Evolutionary conservation across 1,140 invertebrate species (phyloP), one percentile per base, ranked within the genome.

Genomic region (Eurytemora carolleeae): DNA sequence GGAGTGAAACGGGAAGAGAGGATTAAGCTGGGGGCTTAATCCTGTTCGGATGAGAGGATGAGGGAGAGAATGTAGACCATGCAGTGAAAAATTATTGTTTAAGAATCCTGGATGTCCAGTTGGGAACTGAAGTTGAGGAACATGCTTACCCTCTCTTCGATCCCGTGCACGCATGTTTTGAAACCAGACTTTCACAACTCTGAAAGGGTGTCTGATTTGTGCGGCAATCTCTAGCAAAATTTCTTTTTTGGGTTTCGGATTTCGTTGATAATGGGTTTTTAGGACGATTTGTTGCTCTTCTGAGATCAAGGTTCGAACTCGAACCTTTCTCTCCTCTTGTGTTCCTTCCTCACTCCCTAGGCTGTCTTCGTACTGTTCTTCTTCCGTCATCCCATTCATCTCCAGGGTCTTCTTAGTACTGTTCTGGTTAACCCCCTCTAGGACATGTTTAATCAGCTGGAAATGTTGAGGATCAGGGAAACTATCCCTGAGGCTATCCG

Each of bases 141-240:
- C 44, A 19, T 81, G 74, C 59, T 80, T 73, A 7, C 80, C 81
- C 68, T 83, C 82, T 65, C 87, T 77, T 24, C 90, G 79, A 69
- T 94, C 89, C 26, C 92, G 78, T 0, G 92, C 93, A 59, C 93
- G 78, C 67, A 88, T 92, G 73, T 98, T 97, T 76, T 98, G 94
- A 71, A 98, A 98, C 93, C 94, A 98, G 2, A 81, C 80, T 69
- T 96, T 92, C 3, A 98, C 90, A 1, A 97, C 92, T 55, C 92
- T 77, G 26, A 90, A 86, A 24, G 90, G 81, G 65, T 96, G 85
- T 24, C 87, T 84, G 57, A 96, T 84, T 65, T 84, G 82, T 31
- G 89, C 81, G 0, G 92, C 89, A 67, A 98, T 87, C 69, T 82
- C 80, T 19, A 82, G 80, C 65, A 97, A 82, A 70, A 96, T 90